Evolutionary conservation across 2,113 vertebrate genomes (phyloP).

Genomic region (Acrocephalus kingi): DNA sequence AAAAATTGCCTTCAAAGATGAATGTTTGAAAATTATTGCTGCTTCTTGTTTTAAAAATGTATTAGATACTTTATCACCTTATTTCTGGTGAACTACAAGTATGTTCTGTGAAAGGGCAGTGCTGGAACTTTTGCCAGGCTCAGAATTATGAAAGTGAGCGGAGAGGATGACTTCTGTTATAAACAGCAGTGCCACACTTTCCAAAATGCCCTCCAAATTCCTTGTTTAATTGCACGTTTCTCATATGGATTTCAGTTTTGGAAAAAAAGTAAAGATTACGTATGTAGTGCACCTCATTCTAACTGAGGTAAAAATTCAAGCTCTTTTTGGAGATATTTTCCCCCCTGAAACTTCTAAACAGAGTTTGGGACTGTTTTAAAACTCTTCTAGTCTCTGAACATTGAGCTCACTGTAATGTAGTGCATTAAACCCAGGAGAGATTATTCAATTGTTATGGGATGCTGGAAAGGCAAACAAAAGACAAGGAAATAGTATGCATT

Average conservation of each 20-base stretch:
- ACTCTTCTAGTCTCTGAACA: not conserved
- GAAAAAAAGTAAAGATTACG: not conserved
- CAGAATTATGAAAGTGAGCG: not conserved
- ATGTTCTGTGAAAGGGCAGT: not conserved
- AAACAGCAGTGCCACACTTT: not conserved
- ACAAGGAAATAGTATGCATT: not conserved
- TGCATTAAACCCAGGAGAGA: not conserved
- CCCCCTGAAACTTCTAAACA: not conserved
- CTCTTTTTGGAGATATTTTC: not conserved
- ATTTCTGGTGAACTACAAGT: not conserved
- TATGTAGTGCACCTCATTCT: not conserved
- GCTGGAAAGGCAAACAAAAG: conserved; percentile 15
- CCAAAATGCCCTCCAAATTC: not conserved
- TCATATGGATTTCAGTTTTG: not conserved
- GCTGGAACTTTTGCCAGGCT: not conserved
- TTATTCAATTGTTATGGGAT: not conserved
- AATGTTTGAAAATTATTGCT: not conserved
- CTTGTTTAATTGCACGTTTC: not conserved
- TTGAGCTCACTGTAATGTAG: not conserved
- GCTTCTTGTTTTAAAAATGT: not conserved
- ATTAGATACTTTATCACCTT: not conserved
- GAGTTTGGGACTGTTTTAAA: not conserved
- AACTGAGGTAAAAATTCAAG: not conserved
- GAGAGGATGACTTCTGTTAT: not conserved
- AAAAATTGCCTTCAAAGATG: not conserved